Conservation (phyloP, 30 jellyfish, hydroid and myxozoan species). For the Catostylus mosaicus region DNA sequence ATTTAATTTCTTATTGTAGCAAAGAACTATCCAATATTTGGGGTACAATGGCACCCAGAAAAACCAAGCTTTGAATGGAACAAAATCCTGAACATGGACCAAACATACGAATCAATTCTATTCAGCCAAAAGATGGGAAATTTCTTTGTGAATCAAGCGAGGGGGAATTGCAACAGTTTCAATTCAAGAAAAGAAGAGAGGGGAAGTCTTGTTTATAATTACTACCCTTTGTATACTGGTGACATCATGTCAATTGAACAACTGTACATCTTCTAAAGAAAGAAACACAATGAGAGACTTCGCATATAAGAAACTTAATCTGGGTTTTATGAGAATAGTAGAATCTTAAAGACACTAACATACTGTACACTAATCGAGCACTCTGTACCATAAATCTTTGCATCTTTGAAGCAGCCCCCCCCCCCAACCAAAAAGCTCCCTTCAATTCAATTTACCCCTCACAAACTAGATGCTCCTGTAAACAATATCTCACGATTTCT, state of each 20-base stretch:
- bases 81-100: conserved; percentile 42
- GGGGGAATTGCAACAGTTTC: conserved; percentile 49
- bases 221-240: conserved; percentile 35
- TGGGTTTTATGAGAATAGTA: too few species aligned
- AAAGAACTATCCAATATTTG: conserved; percentile 63
- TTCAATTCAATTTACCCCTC: too few species aligned
- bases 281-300: too few species aligned
- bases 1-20: conserved; percentile 29
- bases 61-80: conserved; percentile 74
- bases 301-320: too few species aligned
- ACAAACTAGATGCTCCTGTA: too few species aligned
- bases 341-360: too few species aligned
- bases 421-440: too few species aligned
- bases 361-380: too few species aligned
- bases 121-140: conserved; percentile 55
- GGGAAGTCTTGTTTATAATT: conserved; percentile 8
- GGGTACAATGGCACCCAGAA: conserved; percentile 84
- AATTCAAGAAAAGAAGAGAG: background rate
- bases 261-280: conserved; percentile 24
- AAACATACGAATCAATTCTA: conserved; percentile 49
- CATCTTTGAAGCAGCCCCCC: too few species aligned
- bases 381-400: too few species aligned
- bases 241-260: conserved; percentile 10
- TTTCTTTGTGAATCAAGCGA: conserved; percentile 68
- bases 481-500: too few species aligned